phyloP scores from a whole-genome alignment of 2,113 vertebrate genomes.

The Procavia capensis region DNA sequence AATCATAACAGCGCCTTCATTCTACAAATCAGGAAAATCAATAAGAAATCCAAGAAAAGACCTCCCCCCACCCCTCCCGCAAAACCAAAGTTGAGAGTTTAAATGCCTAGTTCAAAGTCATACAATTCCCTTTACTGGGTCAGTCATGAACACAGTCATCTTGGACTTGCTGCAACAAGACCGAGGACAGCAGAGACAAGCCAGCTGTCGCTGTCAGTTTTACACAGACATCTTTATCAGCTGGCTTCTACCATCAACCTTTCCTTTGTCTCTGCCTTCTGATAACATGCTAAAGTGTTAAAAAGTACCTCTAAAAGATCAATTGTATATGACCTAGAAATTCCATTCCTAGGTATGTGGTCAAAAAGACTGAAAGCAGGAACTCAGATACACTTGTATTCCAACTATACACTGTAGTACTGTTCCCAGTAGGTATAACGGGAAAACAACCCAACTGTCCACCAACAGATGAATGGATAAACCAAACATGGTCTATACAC shows the following conservation, averaged over 20 bases:
- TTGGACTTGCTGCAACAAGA: accelerated
- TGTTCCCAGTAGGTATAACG: background rate
- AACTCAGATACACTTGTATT: background rate
- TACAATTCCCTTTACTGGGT: background rate
- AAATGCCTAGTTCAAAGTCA: background rate
- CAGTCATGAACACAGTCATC: background rate
- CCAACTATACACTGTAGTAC: background rate
- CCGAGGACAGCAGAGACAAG: background rate
- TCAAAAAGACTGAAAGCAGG: background rate
- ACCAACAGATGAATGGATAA: background rate
- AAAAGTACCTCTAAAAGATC: background rate
- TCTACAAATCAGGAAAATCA: slow-evolving; percentile 12
- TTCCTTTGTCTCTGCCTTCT: background rate
- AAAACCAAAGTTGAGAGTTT: background rate
- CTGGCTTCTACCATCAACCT: background rate
- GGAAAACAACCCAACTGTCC: background rate
- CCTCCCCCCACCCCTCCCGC: too few species aligned
- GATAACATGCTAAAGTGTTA: background rate
- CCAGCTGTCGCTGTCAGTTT: background rate
- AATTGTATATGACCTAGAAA: background rate
- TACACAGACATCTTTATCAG: background rate
- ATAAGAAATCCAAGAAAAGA: background rate
- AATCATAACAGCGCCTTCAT: background rate
- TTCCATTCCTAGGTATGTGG: background rate
- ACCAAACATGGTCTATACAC: background rate